phyloP scores from a whole-genome alignment of 2,888 invertebrate species.

The Megastigmus dorsalis region DNA sequence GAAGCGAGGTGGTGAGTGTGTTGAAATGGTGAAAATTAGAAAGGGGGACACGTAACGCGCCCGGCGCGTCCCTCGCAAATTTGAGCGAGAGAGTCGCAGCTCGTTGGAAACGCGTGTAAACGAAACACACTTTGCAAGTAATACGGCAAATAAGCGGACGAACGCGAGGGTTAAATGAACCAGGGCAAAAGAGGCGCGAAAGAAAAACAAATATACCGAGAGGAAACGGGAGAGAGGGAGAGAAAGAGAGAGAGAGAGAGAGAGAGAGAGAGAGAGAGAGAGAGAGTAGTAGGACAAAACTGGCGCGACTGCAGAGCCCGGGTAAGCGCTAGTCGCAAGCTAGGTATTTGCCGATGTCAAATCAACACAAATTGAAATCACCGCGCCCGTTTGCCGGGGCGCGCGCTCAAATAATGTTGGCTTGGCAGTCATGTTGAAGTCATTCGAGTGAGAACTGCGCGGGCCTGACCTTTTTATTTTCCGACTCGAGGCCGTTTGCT shows the following conservation, averaged over 20 bases:
- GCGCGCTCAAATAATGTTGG: constrained; percentile 62
- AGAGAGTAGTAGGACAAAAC: no score
- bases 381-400: constrained; percentile 52
- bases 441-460: constrained; percentile 47
- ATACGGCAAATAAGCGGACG: constrained; percentile 64
- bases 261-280: not conserved
- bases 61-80: no score
- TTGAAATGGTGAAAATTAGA: no score
- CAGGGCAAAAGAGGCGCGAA: constrained; percentile 61
- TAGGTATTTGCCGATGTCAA: constrained; percentile 69
- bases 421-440: constrained; percentile 59
- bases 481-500: not conserved
- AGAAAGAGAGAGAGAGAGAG: not conserved
- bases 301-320: no score
- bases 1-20: no score
- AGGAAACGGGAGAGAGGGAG: constrained; percentile 25
- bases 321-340: constrained; percentile 38
- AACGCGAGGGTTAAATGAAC: constrained; percentile 70
- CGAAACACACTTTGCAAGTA: constrained; percentile 67
- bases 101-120: constrained; percentile 62
- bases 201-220: constrained; percentile 67
- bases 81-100: no score
- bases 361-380: constrained; percentile 73
- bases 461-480: constrained; percentile 21
- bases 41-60: no score